phyloP scores from a whole-genome alignment of 30 jellyfish, hydroid and myxozoan species.

The Aurelia aurita complex sp. Pacific region DNA sequence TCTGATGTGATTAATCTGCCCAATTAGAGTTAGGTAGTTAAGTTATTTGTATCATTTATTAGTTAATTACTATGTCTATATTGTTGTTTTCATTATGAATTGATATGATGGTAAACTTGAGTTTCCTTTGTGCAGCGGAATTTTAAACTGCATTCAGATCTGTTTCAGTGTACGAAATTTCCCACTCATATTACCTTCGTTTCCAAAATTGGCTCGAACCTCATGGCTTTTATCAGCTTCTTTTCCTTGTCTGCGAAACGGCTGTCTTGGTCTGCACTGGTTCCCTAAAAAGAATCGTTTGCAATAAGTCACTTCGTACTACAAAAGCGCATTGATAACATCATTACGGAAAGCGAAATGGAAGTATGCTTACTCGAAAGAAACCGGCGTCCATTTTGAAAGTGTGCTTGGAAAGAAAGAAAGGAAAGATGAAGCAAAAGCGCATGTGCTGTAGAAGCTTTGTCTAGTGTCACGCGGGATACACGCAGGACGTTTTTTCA shows the following conservation, averaged over 20 bases:
- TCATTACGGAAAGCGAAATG: background rate
- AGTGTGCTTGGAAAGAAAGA: background rate
- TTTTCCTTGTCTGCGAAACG: constrained; percentile 90
- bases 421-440: background rate
- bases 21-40: too few species aligned
- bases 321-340: background rate
- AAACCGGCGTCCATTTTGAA: constrained; percentile 71
- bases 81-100: too few species aligned
- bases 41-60: too few species aligned
- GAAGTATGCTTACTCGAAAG: constrained; percentile 46
- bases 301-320: too few species aligned
- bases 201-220: constrained; percentile 69
- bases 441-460: constrained; percentile 21
- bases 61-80: too few species aligned
- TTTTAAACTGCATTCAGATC: background rate
- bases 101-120: too few species aligned
- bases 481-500: constrained; percentile 4
- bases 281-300: constrained; percentile 58
- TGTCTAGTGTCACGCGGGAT: background rate
- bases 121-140: too few species aligned
- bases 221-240: constrained; percentile 87
- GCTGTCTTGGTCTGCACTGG: constrained; percentile 95
- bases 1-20: too few species aligned
- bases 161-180: too few species aligned
- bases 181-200: constrained; percentile 56